Evolutionary conservation across 2,113 vertebrate genomes (phyloP).

Genomic region (Gadus macrocephalus): DNA sequence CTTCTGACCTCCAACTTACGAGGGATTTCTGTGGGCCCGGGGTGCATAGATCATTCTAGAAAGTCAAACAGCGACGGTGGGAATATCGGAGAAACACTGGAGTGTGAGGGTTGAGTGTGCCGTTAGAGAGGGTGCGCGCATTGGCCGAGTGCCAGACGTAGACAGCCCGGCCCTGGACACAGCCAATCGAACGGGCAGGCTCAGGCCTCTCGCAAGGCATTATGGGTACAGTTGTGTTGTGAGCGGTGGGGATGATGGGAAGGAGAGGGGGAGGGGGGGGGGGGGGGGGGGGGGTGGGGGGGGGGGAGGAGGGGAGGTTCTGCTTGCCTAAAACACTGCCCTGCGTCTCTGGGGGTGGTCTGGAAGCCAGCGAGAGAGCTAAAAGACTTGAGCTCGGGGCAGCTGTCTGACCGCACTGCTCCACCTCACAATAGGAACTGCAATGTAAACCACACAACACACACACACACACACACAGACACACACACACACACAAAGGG

Average conservation of each 20-base stretch:
- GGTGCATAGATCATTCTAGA: no score
- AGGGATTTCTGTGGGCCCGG: no score
- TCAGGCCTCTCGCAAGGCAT: neutral
- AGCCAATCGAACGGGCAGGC: neutral
- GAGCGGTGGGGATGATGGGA: conserved; percentile 1
- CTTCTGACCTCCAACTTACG: no score
- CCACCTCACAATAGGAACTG: conserved; percentile 80
- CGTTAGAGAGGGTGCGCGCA: no score
- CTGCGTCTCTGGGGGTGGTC: conserved; percentile 76
- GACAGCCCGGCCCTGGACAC: no score
- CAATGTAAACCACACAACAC: conserved; percentile 73
- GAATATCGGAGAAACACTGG: neutral
- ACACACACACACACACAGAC: conserved; percentile 49
- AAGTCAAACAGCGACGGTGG: no score
- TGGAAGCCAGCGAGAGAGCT: conserved; percentile 79
- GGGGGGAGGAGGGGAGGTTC: conserved; percentile 49
- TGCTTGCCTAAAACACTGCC: conserved; percentile 81
- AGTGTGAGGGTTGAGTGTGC: neutral
- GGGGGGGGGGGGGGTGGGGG: conserved; percentile 42
- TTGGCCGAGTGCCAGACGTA: no score
- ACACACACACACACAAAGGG: conserved; percentile 40
- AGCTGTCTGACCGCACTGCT: conserved; percentile 76
- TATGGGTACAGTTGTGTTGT: no score
- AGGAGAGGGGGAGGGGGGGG: conserved; percentile 36
- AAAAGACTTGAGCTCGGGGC: conserved; percentile 79